These are phyloP conservation scores for Linnaemya vulpina DNA, from an alignment of 2,888 invertebrate genomes.

Conservation along the genomic window DNA sequence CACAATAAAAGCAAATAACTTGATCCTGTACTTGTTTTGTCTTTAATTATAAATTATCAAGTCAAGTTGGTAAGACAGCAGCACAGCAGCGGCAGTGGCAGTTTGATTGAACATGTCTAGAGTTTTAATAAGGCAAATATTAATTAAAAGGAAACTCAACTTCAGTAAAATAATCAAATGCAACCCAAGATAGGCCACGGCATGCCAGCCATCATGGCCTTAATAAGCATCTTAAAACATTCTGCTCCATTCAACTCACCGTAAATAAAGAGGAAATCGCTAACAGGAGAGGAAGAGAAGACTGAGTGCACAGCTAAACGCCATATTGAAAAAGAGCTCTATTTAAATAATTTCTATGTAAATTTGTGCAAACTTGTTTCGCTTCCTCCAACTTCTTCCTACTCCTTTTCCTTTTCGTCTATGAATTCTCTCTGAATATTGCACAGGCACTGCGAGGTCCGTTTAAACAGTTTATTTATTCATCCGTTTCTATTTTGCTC, in stretches of 20 bases:
- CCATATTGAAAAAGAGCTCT: slow-evolving; percentile 42
- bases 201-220: slow-evolving; percentile 28
- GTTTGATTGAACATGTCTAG: slow-evolving; percentile 42
- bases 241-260: slow-evolving; percentile 17
- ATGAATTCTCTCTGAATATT: background rate
- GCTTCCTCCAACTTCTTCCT: background rate
- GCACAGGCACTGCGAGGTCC: background rate
- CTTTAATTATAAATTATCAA: slow-evolving; percentile 45
- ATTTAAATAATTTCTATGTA: slow-evolving; percentile 70
- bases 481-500: too few relatives aligned
- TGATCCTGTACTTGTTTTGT: slow-evolving; percentile 40
- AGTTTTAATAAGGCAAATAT: slow-evolving; percentile 70
- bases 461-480: too few relatives aligned
- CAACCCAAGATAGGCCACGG: slow-evolving; percentile 24
- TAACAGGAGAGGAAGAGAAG: background rate
- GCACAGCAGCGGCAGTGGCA: background rate
- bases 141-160: slow-evolving; percentile 73
- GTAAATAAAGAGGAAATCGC: background rate
- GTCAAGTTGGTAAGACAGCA: slow-evolving; percentile 44
- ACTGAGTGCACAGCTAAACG: slow-evolving; percentile 18
- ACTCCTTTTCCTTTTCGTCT: background rate
- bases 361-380: slow-evolving; percentile 49
- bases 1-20: slow-evolving; percentile 31
- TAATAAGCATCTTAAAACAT: slow-evolving; percentile 39
- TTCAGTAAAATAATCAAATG: slow-evolving; percentile 53